Conservation (phyloP, 2,797 vertebrate species). For the Sebastes baramenuke region DNA sequence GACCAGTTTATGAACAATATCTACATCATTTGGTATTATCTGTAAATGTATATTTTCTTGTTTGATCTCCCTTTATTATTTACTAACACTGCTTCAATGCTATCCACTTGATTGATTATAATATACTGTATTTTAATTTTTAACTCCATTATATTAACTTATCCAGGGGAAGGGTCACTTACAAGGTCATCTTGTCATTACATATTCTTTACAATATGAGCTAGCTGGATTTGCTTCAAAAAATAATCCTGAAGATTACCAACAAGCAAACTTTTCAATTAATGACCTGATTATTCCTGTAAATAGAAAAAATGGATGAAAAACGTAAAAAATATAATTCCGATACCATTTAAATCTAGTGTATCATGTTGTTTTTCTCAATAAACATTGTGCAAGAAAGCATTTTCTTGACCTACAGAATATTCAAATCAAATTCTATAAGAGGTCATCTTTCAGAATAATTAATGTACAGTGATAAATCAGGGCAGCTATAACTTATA, state of each 20-base stretch:
- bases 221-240: neutral
- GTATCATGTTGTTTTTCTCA: neutral
- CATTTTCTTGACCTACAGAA: constrained; percentile 57
- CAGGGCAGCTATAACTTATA: constrained; percentile 76
- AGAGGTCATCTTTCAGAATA: constrained; percentile 80
- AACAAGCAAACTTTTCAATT: neutral
- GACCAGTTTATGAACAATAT: neutral
- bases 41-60: neutral
- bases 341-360: neutral
- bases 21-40: neutral
- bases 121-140: neutral
- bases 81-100: neutral
- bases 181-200: neutral
- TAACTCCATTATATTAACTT: neutral
- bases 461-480: constrained; percentile 80
- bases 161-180: neutral
- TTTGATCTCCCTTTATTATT: neutral
- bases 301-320: neutral
- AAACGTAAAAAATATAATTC: neutral
- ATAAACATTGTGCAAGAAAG: constrained; percentile 50
- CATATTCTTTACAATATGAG: neutral
- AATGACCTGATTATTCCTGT: neutral
- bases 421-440: constrained; percentile 76
- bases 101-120: neutral
- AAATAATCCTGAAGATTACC: neutral